Evolutionary conservation across 2,113 vertebrate species (phyloP).

Genomic region (Trinectes maculatus): DNA sequence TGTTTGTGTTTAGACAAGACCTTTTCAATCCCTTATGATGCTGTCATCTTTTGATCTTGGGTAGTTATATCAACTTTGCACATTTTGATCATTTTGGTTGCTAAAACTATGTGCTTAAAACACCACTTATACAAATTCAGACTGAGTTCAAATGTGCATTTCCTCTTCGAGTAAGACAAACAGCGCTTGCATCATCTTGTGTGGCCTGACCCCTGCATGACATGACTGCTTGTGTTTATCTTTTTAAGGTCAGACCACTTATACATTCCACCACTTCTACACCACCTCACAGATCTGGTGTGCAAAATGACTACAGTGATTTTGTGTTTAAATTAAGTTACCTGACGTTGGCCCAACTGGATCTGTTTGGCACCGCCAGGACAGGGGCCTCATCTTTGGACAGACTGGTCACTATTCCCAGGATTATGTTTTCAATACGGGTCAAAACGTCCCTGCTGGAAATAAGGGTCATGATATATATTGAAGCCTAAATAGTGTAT

Average conservation of each 20-base stretch:
- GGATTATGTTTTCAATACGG: constrained; percentile 88
- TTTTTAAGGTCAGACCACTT: constrained; percentile 33
- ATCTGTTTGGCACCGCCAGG: constrained; percentile 83
- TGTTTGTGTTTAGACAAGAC: constrained; percentile 24
- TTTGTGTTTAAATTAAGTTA: constrained; percentile 57
- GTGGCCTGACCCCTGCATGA: constrained; percentile 51
- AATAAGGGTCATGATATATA: constrained; percentile 17
- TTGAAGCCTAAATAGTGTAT: neutral
- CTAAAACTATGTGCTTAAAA: constrained; percentile 20
- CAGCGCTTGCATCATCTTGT: constrained; percentile 47
- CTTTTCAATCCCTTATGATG: constrained; percentile 55
- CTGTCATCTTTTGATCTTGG: constrained; percentile 64
- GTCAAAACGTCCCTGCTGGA: constrained; percentile 86
- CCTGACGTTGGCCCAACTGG: constrained; percentile 88
- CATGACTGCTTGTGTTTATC: constrained; percentile 36
- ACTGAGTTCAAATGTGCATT: constrained; percentile 1
- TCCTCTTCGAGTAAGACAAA: constrained; percentile 46
- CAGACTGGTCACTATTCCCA: constrained; percentile 79
- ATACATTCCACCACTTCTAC: too few species aligned
- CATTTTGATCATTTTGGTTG: constrained; percentile 20
- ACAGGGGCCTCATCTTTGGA: constrained; percentile 85
- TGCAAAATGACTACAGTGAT: constrained; percentile 23
- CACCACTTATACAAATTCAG: constrained; percentile 29
- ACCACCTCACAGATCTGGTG: constrained; percentile 18
- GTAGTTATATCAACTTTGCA: constrained; percentile 63